phyloP scores from a whole-genome alignment of 2,888 invertebrate species.

The Muschampia staudingeri region DNA sequence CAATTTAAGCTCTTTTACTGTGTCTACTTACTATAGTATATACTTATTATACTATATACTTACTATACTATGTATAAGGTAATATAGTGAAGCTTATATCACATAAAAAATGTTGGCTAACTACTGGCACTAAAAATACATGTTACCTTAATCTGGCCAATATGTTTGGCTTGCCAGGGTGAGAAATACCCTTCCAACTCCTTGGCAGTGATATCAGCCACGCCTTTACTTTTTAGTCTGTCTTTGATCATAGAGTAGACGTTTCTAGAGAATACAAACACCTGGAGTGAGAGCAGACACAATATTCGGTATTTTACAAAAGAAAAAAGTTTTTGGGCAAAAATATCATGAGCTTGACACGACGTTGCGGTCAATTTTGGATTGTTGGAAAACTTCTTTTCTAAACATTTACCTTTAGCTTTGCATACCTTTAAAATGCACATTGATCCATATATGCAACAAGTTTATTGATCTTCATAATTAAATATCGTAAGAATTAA shows the following conservation, averaged over 20 bases:
- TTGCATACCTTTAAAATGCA: neutral
- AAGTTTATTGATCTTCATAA: no score
- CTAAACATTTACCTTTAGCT: slow-evolving; percentile 48
- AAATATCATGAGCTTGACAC: slow-evolving; percentile 36
- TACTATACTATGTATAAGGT: no score
- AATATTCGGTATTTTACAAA: slow-evolving; percentile 73
- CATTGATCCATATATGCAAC: no score
- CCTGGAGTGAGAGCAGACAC: slow-evolving; percentile 92
- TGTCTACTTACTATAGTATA: neutral
- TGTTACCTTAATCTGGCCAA: slow-evolving; percentile 93
- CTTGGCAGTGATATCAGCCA: slow-evolving; percentile 93
- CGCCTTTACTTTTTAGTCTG: slow-evolving; percentile 94
- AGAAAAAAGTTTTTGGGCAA: slow-evolving; percentile 34
- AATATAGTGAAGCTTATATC: neutral
- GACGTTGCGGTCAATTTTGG: slow-evolving; percentile 57
- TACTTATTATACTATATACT: no score
- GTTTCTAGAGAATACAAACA: slow-evolving; percentile 97
- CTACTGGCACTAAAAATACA: slow-evolving; percentile 30
- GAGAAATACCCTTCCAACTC: slow-evolving; percentile 96
- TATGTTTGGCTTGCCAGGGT: slow-evolving; percentile 97
- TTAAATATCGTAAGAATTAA: no score
- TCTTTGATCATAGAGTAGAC: slow-evolving; percentile 96
- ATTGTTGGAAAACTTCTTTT: slow-evolving; percentile 72
- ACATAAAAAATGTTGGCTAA: neutral
- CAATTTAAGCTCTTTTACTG: neutral